phyloP scores from a whole-genome alignment of 2,113 vertebrate species.

The Odontophorus gujanensis region DNA sequence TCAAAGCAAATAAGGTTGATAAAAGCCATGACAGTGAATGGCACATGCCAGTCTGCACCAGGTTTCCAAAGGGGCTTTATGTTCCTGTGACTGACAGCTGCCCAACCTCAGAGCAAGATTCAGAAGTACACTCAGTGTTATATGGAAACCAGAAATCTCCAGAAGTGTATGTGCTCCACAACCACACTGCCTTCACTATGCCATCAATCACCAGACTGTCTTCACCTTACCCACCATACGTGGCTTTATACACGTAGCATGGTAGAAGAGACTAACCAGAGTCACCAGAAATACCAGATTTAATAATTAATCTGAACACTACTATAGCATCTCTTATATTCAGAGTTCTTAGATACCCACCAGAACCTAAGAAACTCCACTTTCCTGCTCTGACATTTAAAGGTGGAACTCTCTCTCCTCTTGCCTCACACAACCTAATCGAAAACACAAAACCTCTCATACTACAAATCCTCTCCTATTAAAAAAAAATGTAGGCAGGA shows the following conservation, averaged over 20 bases:
- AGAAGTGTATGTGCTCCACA: background rate
- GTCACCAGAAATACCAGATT: background rate
- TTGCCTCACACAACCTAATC: background rate
- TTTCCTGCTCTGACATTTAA: background rate
- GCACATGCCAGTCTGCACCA: background rate
- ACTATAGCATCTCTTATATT: background rate
- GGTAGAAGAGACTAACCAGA: background rate
- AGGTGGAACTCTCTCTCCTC: background rate
- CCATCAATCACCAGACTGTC: fast-evolving
- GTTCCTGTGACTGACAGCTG: background rate
- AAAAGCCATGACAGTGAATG: background rate
- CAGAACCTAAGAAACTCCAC: background rate
- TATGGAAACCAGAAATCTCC: background rate
- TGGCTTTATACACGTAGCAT: fast-evolving
- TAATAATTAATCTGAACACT: background rate
- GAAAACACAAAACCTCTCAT: background rate
- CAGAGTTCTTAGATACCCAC: background rate
- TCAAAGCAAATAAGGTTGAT: background rate
- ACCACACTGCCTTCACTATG: background rate
- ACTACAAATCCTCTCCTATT: background rate
- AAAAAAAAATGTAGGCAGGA: background rate
- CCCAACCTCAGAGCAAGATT: background rate
- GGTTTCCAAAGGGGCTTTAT: background rate
- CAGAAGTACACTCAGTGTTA: too few relatives aligned
- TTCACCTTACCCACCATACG: fast-evolving